These are phyloP conservation scores for Pentalonia nigronervosa DNA, from an alignment of 1,140 invertebrate species.

Conservation along the genomic window DNA sequence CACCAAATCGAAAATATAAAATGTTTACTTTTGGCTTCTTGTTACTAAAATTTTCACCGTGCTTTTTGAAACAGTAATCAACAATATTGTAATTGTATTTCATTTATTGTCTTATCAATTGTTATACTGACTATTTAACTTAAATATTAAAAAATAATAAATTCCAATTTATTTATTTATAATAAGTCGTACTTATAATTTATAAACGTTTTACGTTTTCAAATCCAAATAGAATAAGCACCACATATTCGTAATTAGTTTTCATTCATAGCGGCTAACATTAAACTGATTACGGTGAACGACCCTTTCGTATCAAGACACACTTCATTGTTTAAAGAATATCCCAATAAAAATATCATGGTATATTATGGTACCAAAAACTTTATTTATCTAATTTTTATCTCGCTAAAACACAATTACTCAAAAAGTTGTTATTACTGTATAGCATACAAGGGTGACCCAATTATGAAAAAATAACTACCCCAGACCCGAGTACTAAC, in stretches of 20 bases:
- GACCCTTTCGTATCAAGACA: slow-evolving; percentile 17
- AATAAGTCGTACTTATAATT: too few species aligned
- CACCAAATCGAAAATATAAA: not conserved
- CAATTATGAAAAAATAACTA: not conserved
- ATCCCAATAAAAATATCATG: not conserved
- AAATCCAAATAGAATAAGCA: not conserved
- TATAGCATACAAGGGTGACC: not conserved
- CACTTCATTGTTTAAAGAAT: not conserved
- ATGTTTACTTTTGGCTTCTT: not conserved
- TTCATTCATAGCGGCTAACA: not conserved
- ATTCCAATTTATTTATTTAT: too few species aligned
- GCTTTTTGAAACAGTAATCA: too few species aligned
- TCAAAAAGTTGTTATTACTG: slow-evolving; percentile 43
- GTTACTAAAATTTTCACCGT: not conserved
- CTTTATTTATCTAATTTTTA: slow-evolving; percentile 39
- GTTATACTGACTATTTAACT: too few species aligned
- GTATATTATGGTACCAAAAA: not conserved
- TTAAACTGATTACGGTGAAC: not conserved
- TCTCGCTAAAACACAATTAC: not conserved
- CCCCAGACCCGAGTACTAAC: not conserved
- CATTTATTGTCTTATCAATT: too few species aligned
- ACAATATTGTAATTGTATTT: too few species aligned
- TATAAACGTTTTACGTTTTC: not conserved
- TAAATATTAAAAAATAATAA: not conserved
- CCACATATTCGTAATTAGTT: not conserved